Conservation (phyloP, 2,888 invertebrate genomes). For the Aspidiotus destructor region DNA sequence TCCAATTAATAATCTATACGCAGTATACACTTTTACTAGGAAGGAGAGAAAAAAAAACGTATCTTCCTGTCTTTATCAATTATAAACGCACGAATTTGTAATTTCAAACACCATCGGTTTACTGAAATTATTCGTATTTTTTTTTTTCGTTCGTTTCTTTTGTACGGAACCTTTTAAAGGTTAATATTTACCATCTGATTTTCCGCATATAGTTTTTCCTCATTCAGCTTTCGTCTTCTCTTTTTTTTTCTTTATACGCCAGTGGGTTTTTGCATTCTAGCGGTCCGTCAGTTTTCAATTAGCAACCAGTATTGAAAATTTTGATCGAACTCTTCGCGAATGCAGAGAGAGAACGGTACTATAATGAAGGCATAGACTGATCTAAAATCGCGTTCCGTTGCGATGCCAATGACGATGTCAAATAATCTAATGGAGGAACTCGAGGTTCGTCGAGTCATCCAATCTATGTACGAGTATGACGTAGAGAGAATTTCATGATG, state of each 20-base stretch:
- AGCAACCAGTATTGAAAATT: background rate
- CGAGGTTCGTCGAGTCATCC: too few relatives aligned
- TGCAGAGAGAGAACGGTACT: too few relatives aligned
- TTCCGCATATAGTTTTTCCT: constrained; percentile 1
- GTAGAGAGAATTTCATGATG: too few relatives aligned
- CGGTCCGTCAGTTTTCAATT: constrained; percentile 4
- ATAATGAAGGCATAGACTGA: too few relatives aligned
- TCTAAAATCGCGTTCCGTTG: too few relatives aligned
- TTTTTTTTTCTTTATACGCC: too few relatives aligned
- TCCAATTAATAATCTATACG: too few relatives aligned
- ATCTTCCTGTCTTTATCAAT: background rate
- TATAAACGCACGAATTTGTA: background rate
- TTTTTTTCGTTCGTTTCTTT: background rate
- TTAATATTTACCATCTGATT: constrained; percentile 2
- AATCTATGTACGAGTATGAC: too few relatives aligned
- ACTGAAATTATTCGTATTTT: background rate
- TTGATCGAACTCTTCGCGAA: background rate
- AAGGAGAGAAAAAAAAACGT: background rate
- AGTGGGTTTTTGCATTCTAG: background rate
- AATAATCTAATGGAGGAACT: too few relatives aligned
- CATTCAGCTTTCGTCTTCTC: too few relatives aligned
- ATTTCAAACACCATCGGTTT: background rate
- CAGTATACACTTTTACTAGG: background rate
- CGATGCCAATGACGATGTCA: too few relatives aligned
- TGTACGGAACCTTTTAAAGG: background rate